A percentile compares a stretch with the other conserved stretches of the same genome.
phyloP scores from a whole-genome alignment of 2,888 invertebrate genomes.

The Seira sanloemensis region DNA sequence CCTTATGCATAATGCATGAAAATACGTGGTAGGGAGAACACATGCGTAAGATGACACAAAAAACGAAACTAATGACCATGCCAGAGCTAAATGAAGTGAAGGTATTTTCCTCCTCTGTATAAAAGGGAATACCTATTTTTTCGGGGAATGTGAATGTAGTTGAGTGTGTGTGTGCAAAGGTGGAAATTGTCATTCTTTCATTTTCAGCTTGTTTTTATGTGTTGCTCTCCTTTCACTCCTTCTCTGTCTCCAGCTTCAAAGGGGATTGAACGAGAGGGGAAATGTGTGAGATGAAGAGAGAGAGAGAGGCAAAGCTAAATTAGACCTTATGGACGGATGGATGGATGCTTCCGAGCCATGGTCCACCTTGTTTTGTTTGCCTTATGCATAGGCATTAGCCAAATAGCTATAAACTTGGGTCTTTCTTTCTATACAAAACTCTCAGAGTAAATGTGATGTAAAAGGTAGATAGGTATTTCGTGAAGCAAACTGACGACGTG shows the following conservation, averaged over 20 bases:
- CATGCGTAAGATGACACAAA: slow-evolving; percentile 33
- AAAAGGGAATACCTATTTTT: neutral
- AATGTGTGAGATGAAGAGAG: too few species aligned
- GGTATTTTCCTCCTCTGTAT: neutral
- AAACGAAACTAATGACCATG: neutral
- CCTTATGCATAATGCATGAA: slow-evolving; percentile 55
- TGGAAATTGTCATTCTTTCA: slow-evolving; percentile 4
- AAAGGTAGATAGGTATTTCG: neutral
- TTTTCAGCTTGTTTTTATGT: slow-evolving; percentile 4
- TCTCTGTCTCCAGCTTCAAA: neutral
- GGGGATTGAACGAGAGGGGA: too few species aligned
- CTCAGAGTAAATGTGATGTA: neutral
- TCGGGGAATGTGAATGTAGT: neutral
- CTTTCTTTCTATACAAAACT: too few species aligned
- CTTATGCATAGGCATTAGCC: neutral
- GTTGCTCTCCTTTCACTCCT: neutral
- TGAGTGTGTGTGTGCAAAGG: neutral
- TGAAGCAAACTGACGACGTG: neutral
- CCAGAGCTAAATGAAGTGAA: neutral
- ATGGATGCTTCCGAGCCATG: slow-evolving; percentile 38
- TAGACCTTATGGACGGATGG: slow-evolving; percentile 58
- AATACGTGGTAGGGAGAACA: slow-evolving; percentile 41
- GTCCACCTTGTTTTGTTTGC: neutral
- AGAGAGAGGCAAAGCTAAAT: slow-evolving; percentile 39
- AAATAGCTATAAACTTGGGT: neutral